These are phyloP conservation scores for Chiridota heheva DNA, from an alignment of 35 echinoderm and acorn worm species.

Conservation along the genomic window DNA sequence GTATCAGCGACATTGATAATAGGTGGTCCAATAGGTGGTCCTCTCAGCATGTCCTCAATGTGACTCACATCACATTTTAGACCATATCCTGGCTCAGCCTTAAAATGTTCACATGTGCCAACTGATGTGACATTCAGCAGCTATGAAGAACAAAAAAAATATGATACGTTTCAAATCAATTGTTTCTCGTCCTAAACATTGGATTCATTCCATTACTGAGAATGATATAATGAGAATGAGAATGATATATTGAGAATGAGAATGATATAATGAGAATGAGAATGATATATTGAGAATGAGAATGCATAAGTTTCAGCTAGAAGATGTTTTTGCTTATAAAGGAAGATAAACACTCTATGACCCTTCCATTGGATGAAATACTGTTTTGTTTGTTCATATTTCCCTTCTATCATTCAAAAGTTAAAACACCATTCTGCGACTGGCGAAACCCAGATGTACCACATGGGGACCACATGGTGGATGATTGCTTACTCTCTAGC, in stretches of 20 bases:
- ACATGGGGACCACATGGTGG: no score
- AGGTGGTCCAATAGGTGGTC: slow-evolving; percentile 11
- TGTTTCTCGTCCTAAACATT: neutral
- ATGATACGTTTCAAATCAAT: neutral
- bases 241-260: neutral
- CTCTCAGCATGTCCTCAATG: slow-evolving; percentile 60
- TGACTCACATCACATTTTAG: slow-evolving; percentile 70
- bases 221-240: neutral
- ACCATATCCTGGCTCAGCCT: slow-evolving; percentile 85
- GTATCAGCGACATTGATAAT: no score
- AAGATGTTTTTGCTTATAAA: no score
- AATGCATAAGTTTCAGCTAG: no score
- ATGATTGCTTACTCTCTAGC: no score
- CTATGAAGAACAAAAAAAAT: slow-evolving; percentile 46
- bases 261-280: neutral
- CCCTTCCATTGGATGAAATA: no score
- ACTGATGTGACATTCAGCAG: slow-evolving; percentile 46
- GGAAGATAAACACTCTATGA: no score
- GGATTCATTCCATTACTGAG: neutral
- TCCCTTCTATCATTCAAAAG: no score
- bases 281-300: neutral
- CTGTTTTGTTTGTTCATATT: no score
- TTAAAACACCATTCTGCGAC: no score
- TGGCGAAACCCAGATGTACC: no score
- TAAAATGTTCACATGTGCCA: slow-evolving; percentile 74